Evolutionary conservation across 2,113 vertebrate genomes (phyloP).

Genomic region (Melanerpes aurifrons): DNA sequence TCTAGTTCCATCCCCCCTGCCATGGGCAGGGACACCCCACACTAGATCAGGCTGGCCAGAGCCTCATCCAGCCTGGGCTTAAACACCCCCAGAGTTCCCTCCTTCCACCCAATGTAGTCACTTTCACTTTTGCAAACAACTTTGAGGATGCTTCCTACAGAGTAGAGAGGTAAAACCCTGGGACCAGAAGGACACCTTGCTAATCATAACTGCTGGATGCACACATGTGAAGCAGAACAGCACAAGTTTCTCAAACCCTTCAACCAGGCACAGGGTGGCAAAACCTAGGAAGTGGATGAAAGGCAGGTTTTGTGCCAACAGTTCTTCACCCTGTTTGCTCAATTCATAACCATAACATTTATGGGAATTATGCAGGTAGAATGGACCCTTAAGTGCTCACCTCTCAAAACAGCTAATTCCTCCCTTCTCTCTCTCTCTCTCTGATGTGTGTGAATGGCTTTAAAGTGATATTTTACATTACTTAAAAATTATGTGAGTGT

Average conservation of each 20-base stretch:
- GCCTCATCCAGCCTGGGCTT: too few relatives aligned
- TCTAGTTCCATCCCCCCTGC: too few relatives aligned
- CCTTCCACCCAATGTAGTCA: background rate
- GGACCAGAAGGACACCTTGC: background rate
- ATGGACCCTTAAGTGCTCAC: conserved; percentile 43
- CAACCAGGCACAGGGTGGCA: background rate
- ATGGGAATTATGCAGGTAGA: conserved; percentile 28
- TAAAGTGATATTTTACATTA: conserved; percentile 73
- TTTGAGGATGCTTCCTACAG: background rate
- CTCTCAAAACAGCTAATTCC: conserved; percentile 41
- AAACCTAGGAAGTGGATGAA: background rate
- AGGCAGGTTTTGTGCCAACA: background rate
- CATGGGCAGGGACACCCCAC: too few relatives aligned
- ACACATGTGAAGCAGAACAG: background rate
- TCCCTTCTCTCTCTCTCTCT: background rate
- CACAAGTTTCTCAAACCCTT: background rate
- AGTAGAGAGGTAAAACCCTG: background rate
- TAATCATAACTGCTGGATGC: background rate
- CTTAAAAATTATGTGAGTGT: conserved; percentile 77
- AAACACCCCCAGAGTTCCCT: background rate
- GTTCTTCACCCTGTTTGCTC: conserved; percentile 6
- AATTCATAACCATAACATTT: conserved; percentile 35
- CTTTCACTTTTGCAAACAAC: background rate
- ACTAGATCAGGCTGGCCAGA: too few relatives aligned
- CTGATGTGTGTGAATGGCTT: conserved; percentile 25